Base-by-base conservation (phyloP, 2,113 vertebrate species). In the Perca flavescens region DNA sequence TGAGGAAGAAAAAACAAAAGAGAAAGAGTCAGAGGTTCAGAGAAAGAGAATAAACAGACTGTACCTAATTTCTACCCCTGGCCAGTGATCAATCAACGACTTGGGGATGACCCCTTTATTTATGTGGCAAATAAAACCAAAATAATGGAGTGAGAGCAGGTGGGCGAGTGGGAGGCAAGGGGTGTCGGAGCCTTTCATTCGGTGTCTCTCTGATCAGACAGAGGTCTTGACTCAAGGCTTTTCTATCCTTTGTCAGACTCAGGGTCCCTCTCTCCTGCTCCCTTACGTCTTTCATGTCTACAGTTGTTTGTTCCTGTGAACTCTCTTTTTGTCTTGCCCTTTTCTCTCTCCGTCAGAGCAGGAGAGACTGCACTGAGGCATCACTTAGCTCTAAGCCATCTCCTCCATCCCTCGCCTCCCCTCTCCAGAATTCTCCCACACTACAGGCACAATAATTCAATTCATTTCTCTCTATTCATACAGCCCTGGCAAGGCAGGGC, bases 151-250 rank as follows among this genome's bases (percentile, higher is more conserved):
- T 43, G 71, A 56, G 74, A 40, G 17, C 25, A 70, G 65, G 61
- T 25, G 81, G 17, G 56, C 1, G 62, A 74, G 79, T 22, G 64
- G 74, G 73, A 0, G 40, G 31, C 46, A 11, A 11, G 47, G 57
- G 64, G 61, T 22, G 71, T 71, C 25, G 16, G 40, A 72, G 66
- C 49, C 13, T 85, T 84, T 85, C 65, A 82, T 87, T 87, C 21
- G 36, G 52, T 47, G 56, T 76, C 53, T 76, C 79, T 83, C 75
- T 75, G 74, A 85, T 85, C 64, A 76, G 86, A 76, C 79, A 66
- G 74, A 81, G 86, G 92, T 86, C 85, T 85, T 36, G 77, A 89
- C 85, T 84, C 52, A 31, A 21, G 77, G 68, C 82, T 92, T 74
- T 66, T 43, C 60, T 52, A 7, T 53, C 77, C 71, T 89, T 86